Evolutionary conservation across 2,888 invertebrate species (phyloP), one percentile per base, ranked within the genome.

Genomic region (Conomelus anceps): DNA sequence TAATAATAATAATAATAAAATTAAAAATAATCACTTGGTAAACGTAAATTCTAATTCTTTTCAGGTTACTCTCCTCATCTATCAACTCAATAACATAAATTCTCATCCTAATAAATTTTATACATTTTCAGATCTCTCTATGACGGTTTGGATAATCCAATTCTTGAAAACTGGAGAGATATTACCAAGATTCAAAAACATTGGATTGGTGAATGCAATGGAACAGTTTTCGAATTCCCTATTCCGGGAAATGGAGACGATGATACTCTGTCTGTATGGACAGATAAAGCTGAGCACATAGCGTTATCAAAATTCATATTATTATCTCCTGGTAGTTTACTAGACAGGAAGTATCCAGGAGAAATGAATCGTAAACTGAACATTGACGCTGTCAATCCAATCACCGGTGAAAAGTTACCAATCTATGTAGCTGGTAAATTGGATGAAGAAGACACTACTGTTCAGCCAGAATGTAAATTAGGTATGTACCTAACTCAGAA

Each of bases 151-250:
- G 94, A 95, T 89, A 95, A 96, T 94, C 94, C 96, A 17, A 93
- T 93, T 22, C 94, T 97, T 90, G 95, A 95, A 92, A 96, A 97
- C 92, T 98, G 98, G 98, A 95, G 95, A 91, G 98, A 98, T 93
- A 96, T 98, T 85, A 96, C 96, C 88, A 96, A 97, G 92, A 93
- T 98, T 90, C 98, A 98, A 93, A 95, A 95, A 91, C 96, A 98
- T 93, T 98, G 98, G 98, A 97, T 98, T 92, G 98, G 98, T 0
- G 95, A 97, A 91, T 98, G 98, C 92, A 94, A 96, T 93, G 98
- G 98, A 9, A 95, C 96, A 91, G 95, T 94, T 86, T 96, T 97
- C 90, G 95, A 96, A 91, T 96, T 98, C 93, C 92, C 94, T 88
- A 91, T 96, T 13, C 92, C 93, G 22, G 92, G 93, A 3, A 91